Evolutionary conservation across 1,140 invertebrate species (phyloP).

Genomic region (Oncopodura yosiiana): DNA sequence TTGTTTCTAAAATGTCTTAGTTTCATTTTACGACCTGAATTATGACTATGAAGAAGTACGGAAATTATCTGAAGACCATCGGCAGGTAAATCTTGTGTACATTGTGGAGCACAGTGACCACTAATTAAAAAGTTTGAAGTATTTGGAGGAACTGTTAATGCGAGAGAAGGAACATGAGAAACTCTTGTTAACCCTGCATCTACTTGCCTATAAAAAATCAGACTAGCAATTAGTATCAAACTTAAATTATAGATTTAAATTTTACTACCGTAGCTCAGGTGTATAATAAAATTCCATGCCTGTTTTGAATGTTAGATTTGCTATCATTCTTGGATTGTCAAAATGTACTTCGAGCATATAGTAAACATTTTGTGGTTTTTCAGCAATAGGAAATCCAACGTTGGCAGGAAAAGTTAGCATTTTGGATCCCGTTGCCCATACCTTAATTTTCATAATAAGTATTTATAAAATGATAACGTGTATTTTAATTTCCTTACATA

Average conservation of each 20-base stretch:
- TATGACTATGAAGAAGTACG: background rate
- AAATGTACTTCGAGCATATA: conserved; percentile 61
- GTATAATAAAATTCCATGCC: background rate
- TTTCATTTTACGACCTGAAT: conserved; percentile 46
- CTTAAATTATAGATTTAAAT: too few species aligned
- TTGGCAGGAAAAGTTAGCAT: background rate
- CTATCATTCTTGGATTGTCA: conserved; percentile 41
- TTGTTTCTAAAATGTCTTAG: conserved; percentile 52
- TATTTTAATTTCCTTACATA: too few species aligned
- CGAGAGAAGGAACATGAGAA: too few species aligned
- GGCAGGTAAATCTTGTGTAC: background rate
- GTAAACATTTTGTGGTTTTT: conserved; percentile 37
- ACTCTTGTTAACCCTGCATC: background rate
- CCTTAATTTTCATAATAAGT: too few species aligned
- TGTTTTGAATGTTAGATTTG: background rate
- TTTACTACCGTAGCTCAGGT: background rate
- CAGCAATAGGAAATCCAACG: background rate
- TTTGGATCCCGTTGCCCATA: too few species aligned
- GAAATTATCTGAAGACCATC: background rate
- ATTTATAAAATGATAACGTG: too few species aligned
- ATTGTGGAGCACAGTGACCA: background rate
- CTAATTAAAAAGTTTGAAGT: background rate
- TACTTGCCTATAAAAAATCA: background rate
- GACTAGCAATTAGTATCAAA: too few species aligned
- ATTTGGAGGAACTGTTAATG: background rate